phyloP scores from a whole-genome alignment of 1,140 invertebrate species.

The Lordiphosa mommai region DNA sequence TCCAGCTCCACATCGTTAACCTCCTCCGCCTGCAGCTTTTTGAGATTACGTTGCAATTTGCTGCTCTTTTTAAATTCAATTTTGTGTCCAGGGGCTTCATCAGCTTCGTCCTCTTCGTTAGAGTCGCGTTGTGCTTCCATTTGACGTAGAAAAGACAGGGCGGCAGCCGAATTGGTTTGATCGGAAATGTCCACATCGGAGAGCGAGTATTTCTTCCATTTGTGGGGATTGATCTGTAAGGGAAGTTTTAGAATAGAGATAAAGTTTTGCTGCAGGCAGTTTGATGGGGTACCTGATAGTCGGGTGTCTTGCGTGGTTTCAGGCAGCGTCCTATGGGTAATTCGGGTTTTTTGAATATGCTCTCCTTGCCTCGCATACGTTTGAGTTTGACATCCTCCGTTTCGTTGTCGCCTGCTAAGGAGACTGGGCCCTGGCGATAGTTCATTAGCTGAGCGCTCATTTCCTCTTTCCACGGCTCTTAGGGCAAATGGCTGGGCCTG shows the following conservation, averaged over 20 bases:
- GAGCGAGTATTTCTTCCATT: constrained; percentile 88
- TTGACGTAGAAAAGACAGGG: constrained; percentile 85
- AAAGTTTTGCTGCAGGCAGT: not conserved
- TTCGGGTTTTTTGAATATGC: constrained; percentile 87
- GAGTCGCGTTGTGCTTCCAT: constrained; percentile 82
- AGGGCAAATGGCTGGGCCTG: constrained; percentile 38
- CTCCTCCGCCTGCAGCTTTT: constrained; percentile 69
- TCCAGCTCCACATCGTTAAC: constrained; percentile 58
- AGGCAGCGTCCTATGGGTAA: constrained; percentile 82
- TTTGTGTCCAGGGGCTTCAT: constrained; percentile 64
- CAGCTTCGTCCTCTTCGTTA: constrained; percentile 26
- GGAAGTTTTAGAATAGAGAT: not conserved
- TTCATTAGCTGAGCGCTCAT: constrained; percentile 38
- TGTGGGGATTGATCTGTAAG: constrained; percentile 84
- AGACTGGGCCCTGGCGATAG: constrained; percentile 46
- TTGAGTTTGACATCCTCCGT: constrained; percentile 74
- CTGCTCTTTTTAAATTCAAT: constrained; percentile 81
- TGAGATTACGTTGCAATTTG: constrained; percentile 54
- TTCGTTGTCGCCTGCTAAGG: constrained; percentile 14
- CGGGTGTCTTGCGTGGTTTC: constrained; percentile 82
- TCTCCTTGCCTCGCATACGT: constrained; percentile 86
- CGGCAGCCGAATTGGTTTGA: constrained; percentile 85
- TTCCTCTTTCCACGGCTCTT: constrained; percentile 44
- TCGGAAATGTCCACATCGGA: constrained; percentile 89
- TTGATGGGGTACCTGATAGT: constrained; percentile 80